These are phyloP conservation scores for Leucophora obtusa DNA, from an alignment of 2,888 invertebrate species.

Conservation along the genomic window DNA sequence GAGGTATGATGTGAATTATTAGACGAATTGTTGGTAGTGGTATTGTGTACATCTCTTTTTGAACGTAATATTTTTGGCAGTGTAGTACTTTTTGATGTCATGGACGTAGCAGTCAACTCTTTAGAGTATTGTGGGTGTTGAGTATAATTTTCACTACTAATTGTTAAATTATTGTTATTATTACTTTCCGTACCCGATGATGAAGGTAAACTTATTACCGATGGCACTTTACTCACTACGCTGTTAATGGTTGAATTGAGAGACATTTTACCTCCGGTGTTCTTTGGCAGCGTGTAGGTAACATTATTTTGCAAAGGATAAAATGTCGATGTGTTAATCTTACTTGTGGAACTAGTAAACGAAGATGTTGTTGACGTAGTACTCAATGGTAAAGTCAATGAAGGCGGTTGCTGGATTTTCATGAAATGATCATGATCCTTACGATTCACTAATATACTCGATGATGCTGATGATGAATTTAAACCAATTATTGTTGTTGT, in stretches of 20 bases:
- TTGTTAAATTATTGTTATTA: conserved; percentile 11
- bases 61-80: conserved; percentile 75
- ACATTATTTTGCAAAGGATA: conserved; percentile 77
- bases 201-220: conserved; percentile 77
- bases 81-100: conserved; percentile 71
- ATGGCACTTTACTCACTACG: conserved; percentile 78
- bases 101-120: conserved; percentile 17
- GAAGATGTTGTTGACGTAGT: conserved; percentile 57
- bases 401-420: conserved; percentile 69
- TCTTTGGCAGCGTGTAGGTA: conserved; percentile 78
- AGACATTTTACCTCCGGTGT: conserved; percentile 76
- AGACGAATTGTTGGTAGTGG: conserved; percentile 18
- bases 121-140: conserved; percentile 1
- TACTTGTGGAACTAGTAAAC: conserved; percentile 67
- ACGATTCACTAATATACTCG: conserved; percentile 56
- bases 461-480: conserved; percentile 30
- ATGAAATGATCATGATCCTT: conserved; percentile 68
- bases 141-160: conserved; percentile 44
- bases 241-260: conserved; percentile 77
- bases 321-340: conserved; percentile 78
- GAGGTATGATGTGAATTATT: conserved; percentile 24
- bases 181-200: conserved; percentile 51
- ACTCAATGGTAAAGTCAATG: conserved; percentile 74
- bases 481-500: conserved; percentile 36
- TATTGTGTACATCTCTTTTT: conserved; percentile 67